phyloP scores from a whole-genome alignment of 2,888 invertebrate species.

The Euphydryas editha region DNA sequence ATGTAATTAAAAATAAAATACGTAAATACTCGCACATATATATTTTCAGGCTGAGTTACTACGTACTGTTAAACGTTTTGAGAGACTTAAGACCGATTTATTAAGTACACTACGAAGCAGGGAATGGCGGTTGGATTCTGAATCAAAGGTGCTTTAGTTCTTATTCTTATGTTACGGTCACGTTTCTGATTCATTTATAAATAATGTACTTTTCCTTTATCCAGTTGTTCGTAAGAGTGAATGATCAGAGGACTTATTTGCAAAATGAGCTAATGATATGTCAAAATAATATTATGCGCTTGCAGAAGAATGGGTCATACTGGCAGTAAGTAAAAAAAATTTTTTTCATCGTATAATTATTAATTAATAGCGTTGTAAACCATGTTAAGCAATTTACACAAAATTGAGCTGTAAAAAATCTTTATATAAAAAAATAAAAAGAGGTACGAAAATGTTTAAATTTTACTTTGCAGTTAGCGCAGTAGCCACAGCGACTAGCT shows the following conservation, averaged over 20 bases:
- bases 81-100: slow-evolving; percentile 77
- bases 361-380: background rate
- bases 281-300: slow-evolving; percentile 74
- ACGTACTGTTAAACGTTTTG: slow-evolving; percentile 77
- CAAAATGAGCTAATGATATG: slow-evolving; percentile 79
- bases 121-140: slow-evolving; percentile 80
- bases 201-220: slow-evolving; percentile 38
- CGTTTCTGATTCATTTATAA: background rate
- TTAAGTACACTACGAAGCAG: slow-evolving; percentile 78
- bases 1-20: background rate
- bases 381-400: no score
- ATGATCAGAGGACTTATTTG: slow-evolving; percentile 77
- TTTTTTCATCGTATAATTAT: background rate
- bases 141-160: slow-evolving; percentile 68
- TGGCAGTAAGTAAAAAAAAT: slow-evolving; percentile 71
- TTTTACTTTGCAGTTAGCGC: no score
- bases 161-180: background rate
- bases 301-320: slow-evolving; percentile 70
- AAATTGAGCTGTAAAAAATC: no score
- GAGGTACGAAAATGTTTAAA: no score
- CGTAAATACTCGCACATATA: background rate
- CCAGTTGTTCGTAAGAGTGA: slow-evolving; percentile 74
- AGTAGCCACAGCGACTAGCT: no score
- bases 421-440: no score
- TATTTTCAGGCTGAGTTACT: slow-evolving; percentile 70